Percentiles rank a stretch among this genome's conserved stretches.
phyloP scores from a whole-genome alignment of 2,113 vertebrate species.

The Podarcis muralis region DNA sequence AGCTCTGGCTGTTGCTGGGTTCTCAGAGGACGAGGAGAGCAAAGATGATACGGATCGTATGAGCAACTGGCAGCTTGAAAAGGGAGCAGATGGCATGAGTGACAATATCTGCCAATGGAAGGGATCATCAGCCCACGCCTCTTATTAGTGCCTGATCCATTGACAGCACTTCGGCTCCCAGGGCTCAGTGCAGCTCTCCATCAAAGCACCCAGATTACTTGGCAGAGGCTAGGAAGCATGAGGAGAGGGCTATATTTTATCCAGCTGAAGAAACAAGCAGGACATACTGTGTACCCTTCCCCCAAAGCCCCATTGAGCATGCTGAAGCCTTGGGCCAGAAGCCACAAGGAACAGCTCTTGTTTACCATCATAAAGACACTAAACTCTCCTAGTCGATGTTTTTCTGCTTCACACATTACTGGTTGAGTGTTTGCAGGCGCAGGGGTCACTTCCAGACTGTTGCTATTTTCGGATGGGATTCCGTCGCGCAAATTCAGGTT shows the following conservation, averaged over 20 bases:
- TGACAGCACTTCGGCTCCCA: conserved; percentile 7
- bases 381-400: not conserved
- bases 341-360: not conserved
- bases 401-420: not conserved
- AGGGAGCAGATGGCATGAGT: conserved; percentile 17
- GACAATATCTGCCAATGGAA: conserved; percentile 13
- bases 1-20: not conserved
- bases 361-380: not conserved
- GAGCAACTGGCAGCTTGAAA: conserved; percentile 5
- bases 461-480: too few relatives aligned
- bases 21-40: not conserved
- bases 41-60: not conserved
- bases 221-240: not conserved
- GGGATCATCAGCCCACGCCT: conserved; percentile 29
- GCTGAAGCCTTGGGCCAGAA: not conserved
- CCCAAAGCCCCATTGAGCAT: not conserved
- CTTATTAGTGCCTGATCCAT: conserved; percentile 8
- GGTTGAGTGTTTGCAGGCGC: not conserved
- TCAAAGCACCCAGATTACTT: conserved; percentile 21
- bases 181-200: not conserved
- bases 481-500: too few relatives aligned
- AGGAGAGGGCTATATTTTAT: not conserved
- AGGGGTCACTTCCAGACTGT: too few relatives aligned
- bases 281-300: not conserved
- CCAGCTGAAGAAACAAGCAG: not conserved